Base-by-base conservation (phyloP, 2,797 vertebrate species). In the Pyrocephalus nanus region DNA sequence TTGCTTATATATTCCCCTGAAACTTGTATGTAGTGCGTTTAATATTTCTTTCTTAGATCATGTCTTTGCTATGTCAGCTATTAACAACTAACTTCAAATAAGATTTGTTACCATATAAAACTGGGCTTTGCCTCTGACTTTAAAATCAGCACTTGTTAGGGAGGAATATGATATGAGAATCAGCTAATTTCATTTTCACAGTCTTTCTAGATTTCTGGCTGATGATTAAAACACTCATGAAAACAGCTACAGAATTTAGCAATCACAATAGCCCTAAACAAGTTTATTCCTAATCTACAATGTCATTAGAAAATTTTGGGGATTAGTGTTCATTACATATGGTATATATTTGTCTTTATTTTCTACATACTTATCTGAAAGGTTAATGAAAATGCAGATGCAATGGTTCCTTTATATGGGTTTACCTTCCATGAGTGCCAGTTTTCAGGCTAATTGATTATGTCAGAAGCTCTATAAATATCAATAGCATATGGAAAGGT, bases 401-500 rank as follows among this genome's bases (percentile, higher is more conserved):
- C 88, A 91, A 55, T 84, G 15, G 61, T 76, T 92, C 80, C 88
- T 93, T 88, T 61, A 36, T 86, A 90, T 87, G 86, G 26, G 42
- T 83, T 96, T 96, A 96, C 92, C 93, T 97, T 96, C 77, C 81
- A 93, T 14, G 19, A 97, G 89, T 84, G 94, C 90, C 90, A 88
- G 92, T 96, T 96, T 96, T 94, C 47, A 97, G 75, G 71, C 87
- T 96, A 97, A 97, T 96, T 97, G 93, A 97, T 97, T 97, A 96
- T 91, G 96, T 96, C 91, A 97, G 96, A 96, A 97, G 97, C 96
- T 96, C 94, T 98, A 96, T 96, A 98, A 97, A 95, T 97, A 97
- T 96, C 95, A 97, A 91, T 97, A 97, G 96, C 95, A 95, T 94
- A 96, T 96, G 93, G 95, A 97, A 97, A 97, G 95, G 89, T 96